These are phyloP conservation scores for Trichoplusia ni DNA, from an alignment of 1,140 invertebrate species.

Conservation along the genomic window DNA sequence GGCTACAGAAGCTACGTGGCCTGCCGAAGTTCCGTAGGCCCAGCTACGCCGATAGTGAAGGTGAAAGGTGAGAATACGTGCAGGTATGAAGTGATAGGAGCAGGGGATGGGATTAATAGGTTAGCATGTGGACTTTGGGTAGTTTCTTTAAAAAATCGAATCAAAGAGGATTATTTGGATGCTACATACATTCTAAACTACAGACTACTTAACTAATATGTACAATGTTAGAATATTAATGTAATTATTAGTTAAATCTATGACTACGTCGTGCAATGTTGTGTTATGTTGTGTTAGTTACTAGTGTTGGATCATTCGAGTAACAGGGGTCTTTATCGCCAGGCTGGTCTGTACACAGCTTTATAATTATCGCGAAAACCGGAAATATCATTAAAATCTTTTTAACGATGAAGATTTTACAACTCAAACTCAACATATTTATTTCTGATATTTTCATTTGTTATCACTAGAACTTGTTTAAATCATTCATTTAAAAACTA, in stretches of 20 bases:
- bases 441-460: too few species aligned
- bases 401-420: neutral
- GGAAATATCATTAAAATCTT: neutral
- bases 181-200: conserved; percentile 34
- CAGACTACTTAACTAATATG: conserved; percentile 38
- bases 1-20: conserved; percentile 7
- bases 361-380: conserved; percentile 23
- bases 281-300: conserved; percentile 54
- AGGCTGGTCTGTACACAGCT: conserved; percentile 70
- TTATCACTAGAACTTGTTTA: too few species aligned
- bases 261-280: conserved; percentile 32
- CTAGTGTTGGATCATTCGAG: conserved; percentile 67
- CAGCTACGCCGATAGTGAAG: neutral
- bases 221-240: conserved; percentile 37
- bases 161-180: conserved; percentile 3
- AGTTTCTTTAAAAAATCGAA: neutral
- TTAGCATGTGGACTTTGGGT: neutral
- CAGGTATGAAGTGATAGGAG: conserved; percentile 20
- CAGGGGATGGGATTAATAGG: conserved; percentile 7
- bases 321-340: conserved; percentile 77
- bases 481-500: too few species aligned
- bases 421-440: too few species aligned
- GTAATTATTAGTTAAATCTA: conserved; percentile 15
- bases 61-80: conserved; percentile 14
- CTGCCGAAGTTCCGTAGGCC: too few species aligned